A percentile compares a stretch with the other conserved stretches of the same genome.
Evolutionary conservation across 1,140 invertebrate genomes (phyloP).

Genomic region (Grapholita molesta): DNA sequence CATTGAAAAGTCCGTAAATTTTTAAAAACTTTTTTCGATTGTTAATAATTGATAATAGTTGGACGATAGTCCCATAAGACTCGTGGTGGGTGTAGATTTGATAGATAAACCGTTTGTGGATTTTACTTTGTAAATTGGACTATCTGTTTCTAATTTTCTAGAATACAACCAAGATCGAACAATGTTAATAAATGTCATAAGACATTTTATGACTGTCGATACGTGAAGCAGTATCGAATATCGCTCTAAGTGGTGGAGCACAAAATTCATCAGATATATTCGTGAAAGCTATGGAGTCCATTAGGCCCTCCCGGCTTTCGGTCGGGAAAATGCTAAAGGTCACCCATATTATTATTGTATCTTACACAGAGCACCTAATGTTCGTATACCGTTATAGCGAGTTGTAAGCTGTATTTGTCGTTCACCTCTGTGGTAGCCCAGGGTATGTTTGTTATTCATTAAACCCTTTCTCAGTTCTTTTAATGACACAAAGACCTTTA

Average conservation of each 20-base stretch:
- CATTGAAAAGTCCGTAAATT: too few relatives aligned
- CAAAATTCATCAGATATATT: conserved; percentile 50
- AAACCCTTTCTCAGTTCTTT: neutral
- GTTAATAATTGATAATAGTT: too few relatives aligned
- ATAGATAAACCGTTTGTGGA: too few relatives aligned
- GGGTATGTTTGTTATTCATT: conserved; percentile 10
- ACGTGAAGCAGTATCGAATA: conserved; percentile 6
- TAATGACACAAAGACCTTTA: too few relatives aligned
- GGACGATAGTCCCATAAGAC: too few relatives aligned
- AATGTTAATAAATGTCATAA: neutral
- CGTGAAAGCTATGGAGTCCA: conserved; percentile 44
- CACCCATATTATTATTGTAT: conserved; percentile 19
- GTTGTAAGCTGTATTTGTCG: neutral
- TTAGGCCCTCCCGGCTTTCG: conserved; percentile 37
- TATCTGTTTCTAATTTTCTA: neutral
- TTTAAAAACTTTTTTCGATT: too few relatives aligned
- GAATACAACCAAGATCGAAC: neutral
- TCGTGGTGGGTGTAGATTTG: too few relatives aligned
- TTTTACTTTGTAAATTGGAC: too few relatives aligned
- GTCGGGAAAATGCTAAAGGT: conserved; percentile 42
- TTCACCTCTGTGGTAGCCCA: neutral
- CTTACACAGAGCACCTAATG: neutral
- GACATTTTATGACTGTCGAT: neutral
- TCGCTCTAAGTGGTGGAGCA: conserved; percentile 18
- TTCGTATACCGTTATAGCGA: neutral